Evolutionary conservation across 1,140 invertebrate species (phyloP), one percentile per base, ranked within the genome.

Genomic region (Leptinotarsa undecemlineata): DNA sequence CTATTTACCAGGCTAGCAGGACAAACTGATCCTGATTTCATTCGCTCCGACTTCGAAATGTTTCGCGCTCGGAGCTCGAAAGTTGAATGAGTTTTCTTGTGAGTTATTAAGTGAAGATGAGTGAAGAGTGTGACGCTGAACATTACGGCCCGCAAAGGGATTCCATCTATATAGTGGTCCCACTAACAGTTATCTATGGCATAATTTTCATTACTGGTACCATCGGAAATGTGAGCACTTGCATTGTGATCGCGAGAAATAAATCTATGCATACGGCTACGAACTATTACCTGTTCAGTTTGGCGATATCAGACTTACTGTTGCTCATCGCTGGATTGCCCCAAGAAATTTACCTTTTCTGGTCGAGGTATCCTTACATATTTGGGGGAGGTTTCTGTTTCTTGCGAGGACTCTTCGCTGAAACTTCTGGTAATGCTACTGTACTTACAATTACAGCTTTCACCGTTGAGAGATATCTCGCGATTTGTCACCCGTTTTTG

Each of bases 201-300:
- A 77, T 94, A 1, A 97, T 98, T 78, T 95, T 98, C 79, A 78
- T 97, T 2, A 92, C 91, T 1, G 96, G 97, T 3, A 86, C 95
- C 0, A 85, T 98, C 15, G 97, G 97, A 2, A 99, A 99, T 84
- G 87, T 97, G 8, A 93, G 92, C 83, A 98, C 96, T 6, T 98
- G 96, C 84, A 88, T 98, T 62, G 96, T 99, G 13, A 98, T 99
- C 69, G 89, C 92, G 23, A 89, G 92, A 77, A 98, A 98, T 85
- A 94, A 94, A 82, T 93, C 91, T n/a, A 95, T 98, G 93, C 95
- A 96, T 82, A 96, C 94, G 0, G 93, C 95, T 1, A 96, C 94
- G 14, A 98, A 98, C 84, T 97, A 95, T 81, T 98, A 98, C 83
- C 87, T 98, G 62, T 98, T 98, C 85, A 96, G 93, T 82, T 87